Evolutionary conservation across 1,140 invertebrate genomes (phyloP).

Genomic region (Piezodorus guildinii): DNA sequence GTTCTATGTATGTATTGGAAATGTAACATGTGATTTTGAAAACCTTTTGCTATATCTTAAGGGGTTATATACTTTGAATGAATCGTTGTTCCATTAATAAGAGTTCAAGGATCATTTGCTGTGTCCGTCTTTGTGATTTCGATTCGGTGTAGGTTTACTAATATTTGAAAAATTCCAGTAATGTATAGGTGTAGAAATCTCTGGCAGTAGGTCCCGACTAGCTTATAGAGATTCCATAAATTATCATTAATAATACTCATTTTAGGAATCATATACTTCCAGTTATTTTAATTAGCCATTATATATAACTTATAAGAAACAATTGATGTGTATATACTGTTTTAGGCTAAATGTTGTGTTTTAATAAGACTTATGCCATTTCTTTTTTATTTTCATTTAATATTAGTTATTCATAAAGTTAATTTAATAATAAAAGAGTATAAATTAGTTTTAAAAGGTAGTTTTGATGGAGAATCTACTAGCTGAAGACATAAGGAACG

Average conservation of each 20-base stretch:
- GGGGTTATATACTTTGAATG: background rate
- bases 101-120: background rate
- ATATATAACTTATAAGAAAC: constrained; percentile 2
- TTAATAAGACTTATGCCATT: too few relatives aligned
- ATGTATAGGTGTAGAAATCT: constrained; percentile 8
- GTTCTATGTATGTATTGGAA: constrained; percentile 4
- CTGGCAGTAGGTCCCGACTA: constrained; percentile 3
- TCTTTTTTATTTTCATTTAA: too few relatives aligned
- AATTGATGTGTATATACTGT: constrained; percentile 6
- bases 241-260: background rate
- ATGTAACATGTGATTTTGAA: constrained; percentile 11
- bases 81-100: background rate
- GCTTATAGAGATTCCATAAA: background rate
- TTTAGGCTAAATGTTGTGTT: constrained; percentile 3
- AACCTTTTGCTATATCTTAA: background rate
- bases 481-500: too few relatives aligned
- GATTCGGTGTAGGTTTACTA: constrained; percentile 13
- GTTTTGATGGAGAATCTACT: too few relatives aligned
- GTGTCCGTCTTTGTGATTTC: constrained; percentile 14
- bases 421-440: too few relatives aligned
- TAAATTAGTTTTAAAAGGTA: too few relatives aligned
- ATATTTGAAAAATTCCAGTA: constrained; percentile 8
- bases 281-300: constrained; percentile 10
- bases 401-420: too few relatives aligned
- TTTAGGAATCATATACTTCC: constrained; percentile 9